These are phyloP conservation scores for Acrocera orbiculus DNA, from an alignment of 2,888 invertebrate genomes.

Conservation along the genomic window DNA sequence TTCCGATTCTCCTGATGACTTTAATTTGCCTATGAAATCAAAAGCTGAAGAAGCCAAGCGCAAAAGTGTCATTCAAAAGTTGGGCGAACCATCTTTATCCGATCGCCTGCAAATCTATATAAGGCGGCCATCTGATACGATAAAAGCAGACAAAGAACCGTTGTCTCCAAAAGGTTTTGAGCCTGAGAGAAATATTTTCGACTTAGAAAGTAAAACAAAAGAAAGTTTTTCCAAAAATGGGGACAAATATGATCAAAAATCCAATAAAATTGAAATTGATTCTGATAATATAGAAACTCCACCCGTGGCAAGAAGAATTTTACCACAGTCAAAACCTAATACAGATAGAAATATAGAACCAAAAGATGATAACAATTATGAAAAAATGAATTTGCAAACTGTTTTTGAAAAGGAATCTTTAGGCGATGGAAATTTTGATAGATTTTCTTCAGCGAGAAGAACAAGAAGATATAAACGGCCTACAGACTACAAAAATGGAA, in stretches of 20 bases:
- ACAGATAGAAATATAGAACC: slow-evolving; percentile 1
- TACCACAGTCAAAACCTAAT: slow-evolving; percentile 3
- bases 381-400: slow-evolving; percentile 8
- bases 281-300: slow-evolving; percentile 84
- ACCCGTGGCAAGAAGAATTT: slow-evolving; percentile 52
- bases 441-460: slow-evolving; percentile 63
- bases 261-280: slow-evolving; percentile 65
- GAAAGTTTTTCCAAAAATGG: slow-evolving; percentile 1
- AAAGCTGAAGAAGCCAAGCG: slow-evolving; percentile 46
- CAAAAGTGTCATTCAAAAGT: slow-evolving; percentile 36
- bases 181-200: slow-evolving; percentile 2
- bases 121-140: slow-evolving; percentile 31
- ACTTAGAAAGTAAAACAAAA: too few species aligned
- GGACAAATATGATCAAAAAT: slow-evolving; percentile 23
- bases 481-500: slow-evolving; percentile 34
- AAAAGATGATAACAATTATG: slow-evolving; percentile 14
- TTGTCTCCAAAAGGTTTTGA: slow-evolving; percentile 9
- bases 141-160: slow-evolving; percentile 10
- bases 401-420: slow-evolving; percentile 34
- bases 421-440: slow-evolving; percentile 64
- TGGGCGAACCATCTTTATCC: slow-evolving; percentile 34
- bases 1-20: too few species aligned
- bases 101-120: slow-evolving; percentile 43
- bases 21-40: slow-evolving; percentile 33
- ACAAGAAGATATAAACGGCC: slow-evolving; percentile 62